Base-by-base conservation (phyloP, 2,113 vertebrate genomes). In the Pygoscelis adeliae region DNA sequence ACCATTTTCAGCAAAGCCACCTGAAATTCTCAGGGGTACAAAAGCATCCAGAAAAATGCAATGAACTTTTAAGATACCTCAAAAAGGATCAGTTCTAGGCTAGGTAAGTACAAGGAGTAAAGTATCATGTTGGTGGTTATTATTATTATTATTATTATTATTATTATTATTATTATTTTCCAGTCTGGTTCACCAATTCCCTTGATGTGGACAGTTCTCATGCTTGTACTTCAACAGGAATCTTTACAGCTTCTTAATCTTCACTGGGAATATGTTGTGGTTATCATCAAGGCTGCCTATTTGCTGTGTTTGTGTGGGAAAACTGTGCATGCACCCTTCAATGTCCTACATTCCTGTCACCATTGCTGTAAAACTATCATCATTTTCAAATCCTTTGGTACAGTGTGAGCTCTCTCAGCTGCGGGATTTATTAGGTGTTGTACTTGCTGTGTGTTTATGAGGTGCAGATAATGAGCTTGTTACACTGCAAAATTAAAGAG, bases 381-480 rank as follows among this genome's bases (percentile, higher is more conserved):
- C 4, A 71, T 91, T 96, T 94, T 84, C 55, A 79, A 70, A 87
- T 55, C 38, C 67, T 82, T 79, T 72, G 36, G 30, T 92, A 83
- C 17, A 85, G 29, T 44, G 38, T 30, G 70, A 96, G 77, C 52
- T 91, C 77, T 63, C 49, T 69, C 81, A 91, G 47, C 62, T 82
- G 65, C 42, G 56, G 67, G 66, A 96, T 93, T 95, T 96, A 92
- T 92, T 93, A 90, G 91, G 49, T 90, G 50, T 20, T 66, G 29
- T 15, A 34, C n/a, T 80, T 10, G 29, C 49, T 80, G 4, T 80
- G 81, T 89, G 55, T 93, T 94, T 94, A 91, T 58, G 78, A 93
- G 87, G 53, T 90, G 58, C 53, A 93, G 90, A 92, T 91, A 94
- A 95, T 49, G 66, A 94, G 36, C 73, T 52, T 74, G 42, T 61